phyloP scores from a whole-genome alignment of 2,113 vertebrate species.

The Crotalus viridis region DNA sequence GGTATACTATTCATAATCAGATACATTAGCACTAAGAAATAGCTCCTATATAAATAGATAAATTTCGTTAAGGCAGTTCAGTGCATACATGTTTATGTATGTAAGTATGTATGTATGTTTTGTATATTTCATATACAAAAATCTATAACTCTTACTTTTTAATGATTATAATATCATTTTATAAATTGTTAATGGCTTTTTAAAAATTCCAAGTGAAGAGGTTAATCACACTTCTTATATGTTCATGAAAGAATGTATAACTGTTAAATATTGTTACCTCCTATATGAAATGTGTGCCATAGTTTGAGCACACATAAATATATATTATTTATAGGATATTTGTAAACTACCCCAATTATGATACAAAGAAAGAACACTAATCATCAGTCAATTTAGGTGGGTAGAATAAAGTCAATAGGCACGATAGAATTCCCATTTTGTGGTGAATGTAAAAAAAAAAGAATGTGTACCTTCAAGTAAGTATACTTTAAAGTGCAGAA shows the following conservation, averaged over 20 bases:
- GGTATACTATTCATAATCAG: neutral
- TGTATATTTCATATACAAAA: neutral
- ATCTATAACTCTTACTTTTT: neutral
- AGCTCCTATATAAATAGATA: neutral
- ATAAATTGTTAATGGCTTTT: constrained; percentile 6
- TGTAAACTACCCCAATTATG: neutral
- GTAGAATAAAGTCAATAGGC: neutral
- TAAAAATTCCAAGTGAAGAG: neutral
- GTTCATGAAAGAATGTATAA: neutral
- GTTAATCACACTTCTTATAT: neutral
- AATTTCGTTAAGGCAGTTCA: neutral
- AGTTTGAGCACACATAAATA: neutral
- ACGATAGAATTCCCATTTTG: neutral
- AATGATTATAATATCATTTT: neutral
- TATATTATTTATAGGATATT: neutral
- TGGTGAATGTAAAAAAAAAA: neutral
- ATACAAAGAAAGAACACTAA: neutral
- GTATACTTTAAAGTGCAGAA: neutral
- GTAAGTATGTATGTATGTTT: neutral
- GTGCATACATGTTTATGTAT: neutral
- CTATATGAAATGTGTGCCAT: neutral
- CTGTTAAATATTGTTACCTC: neutral
- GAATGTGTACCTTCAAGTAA: neutral
- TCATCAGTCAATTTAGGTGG: neutral
- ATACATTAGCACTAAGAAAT: neutral